Evolutionary conservation across 1,140 invertebrate genomes (phyloP).

Genomic region (Pseudomyrmex pallidus): DNA sequence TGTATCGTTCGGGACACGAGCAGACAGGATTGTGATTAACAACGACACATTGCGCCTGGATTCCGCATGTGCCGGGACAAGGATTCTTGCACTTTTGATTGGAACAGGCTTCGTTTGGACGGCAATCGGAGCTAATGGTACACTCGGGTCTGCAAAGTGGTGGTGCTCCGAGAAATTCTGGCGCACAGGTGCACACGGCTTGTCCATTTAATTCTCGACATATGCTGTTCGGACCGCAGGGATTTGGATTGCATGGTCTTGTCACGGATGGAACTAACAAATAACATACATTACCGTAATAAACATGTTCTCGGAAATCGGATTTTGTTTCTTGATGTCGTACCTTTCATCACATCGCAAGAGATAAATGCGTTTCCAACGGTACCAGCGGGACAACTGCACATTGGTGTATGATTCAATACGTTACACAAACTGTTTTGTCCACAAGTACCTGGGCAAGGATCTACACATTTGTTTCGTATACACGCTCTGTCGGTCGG

Average conservation of each 20-base stretch:
- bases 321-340: constrained; percentile 82
- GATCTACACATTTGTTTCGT: constrained; percentile 88
- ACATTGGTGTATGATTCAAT: constrained; percentile 89
- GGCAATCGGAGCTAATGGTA: constrained; percentile 89
- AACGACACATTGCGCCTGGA: constrained; percentile 87
- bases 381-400: constrained; percentile 88
- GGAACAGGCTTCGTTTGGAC: constrained; percentile 88
- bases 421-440: constrained; percentile 90
- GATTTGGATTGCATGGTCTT: constrained; percentile 89
- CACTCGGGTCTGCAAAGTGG: constrained; percentile 90
- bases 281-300: constrained; percentile 30
- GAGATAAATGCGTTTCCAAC: constrained; percentile 89
- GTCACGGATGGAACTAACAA: constrained; percentile 72
- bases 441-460: constrained; percentile 88
- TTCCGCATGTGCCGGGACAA: constrained; percentile 90
- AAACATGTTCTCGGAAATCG: neutral
- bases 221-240: constrained; percentile 91
- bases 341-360: constrained; percentile 84
- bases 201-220: constrained; percentile 89
- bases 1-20: constrained; percentile 86
- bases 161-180: constrained; percentile 90
- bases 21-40: constrained; percentile 89
- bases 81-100: constrained; percentile 91
- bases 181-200: constrained; percentile 90
- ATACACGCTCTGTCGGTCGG: constrained; percentile 87